phyloP scores from a whole-genome alignment of 1,140 invertebrate genomes.

The Bactericera cockerelli region DNA sequence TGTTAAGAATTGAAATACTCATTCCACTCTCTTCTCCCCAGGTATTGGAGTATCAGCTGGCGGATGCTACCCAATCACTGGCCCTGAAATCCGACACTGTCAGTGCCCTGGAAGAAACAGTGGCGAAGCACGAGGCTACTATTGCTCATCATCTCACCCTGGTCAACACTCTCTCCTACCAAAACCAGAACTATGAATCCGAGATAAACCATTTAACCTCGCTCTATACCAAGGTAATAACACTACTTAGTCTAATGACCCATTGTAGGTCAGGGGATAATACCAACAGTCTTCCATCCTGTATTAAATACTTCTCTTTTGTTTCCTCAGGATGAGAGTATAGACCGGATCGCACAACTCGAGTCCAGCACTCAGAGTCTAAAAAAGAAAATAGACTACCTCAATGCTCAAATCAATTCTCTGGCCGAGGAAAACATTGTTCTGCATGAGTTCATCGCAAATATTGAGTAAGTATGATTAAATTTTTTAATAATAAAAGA shows the following conservation, averaged over 20 bases:
- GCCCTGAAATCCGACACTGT: background rate
- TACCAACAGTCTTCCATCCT: too few relatives aligned
- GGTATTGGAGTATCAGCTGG: constrained; percentile 1
- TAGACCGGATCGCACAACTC: background rate
- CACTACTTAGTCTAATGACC: background rate
- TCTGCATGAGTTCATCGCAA: background rate
- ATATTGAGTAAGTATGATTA: constrained; percentile 7
- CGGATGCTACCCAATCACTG: constrained; percentile 5
- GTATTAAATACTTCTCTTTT: too few relatives aligned
- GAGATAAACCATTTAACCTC: background rate
- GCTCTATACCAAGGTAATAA: background rate
- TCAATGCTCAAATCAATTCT: constrained; percentile 3
- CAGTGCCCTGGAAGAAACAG: background rate
- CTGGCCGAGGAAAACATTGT: background rate
- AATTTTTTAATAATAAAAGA: too few relatives aligned
- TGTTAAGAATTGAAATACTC: too few relatives aligned
- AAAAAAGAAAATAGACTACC: background rate
- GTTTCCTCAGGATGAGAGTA: constrained; percentile 4
- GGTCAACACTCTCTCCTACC: background rate
- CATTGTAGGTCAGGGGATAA: too few relatives aligned
- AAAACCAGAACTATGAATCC: constrained; percentile 1
- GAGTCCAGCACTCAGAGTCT: background rate
- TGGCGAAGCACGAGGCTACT: background rate
- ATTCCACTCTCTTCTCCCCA: too few relatives aligned
- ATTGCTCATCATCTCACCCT: background rate